These are phyloP conservation scores for Ictalurus furcatus DNA, from an alignment of 2,113 vertebrate species.

Conservation along the genomic window DNA sequence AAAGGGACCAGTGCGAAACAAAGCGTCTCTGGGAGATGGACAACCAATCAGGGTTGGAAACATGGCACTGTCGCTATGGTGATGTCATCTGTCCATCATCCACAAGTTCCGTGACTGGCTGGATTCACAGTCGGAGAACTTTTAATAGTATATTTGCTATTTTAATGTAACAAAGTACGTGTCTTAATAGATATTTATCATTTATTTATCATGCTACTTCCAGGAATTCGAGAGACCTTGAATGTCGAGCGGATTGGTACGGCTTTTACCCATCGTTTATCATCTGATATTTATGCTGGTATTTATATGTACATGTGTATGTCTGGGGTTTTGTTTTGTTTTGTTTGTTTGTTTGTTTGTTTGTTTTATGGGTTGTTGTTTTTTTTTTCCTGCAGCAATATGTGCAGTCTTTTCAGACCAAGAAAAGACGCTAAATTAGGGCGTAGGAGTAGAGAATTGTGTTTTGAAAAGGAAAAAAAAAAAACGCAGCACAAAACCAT, in stretches of 20 bases:
- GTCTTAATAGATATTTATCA: conserved; percentile 69
- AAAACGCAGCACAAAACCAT: conserved; percentile 40
- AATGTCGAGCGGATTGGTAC: conserved; percentile 52
- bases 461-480: conserved; percentile 7
- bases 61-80: conserved; percentile 42
- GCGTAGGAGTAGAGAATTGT: background rate
- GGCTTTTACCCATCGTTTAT: conserved; percentile 45
- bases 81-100: conserved; percentile 51
- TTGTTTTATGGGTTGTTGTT: background rate
- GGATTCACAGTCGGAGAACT: conserved; percentile 48
- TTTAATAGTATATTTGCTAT: conserved; percentile 56
- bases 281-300: conserved; percentile 54
- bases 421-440: conserved; percentile 43
- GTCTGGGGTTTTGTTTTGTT: background rate
- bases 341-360: conserved; percentile 2
- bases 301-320: conserved; percentile 50
- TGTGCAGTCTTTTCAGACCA: conserved; percentile 45
- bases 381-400: conserved; percentile 52
- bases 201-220: conserved; percentile 51
- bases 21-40: conserved; percentile 30
- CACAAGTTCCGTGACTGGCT: conserved; percentile 40
- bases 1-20: conserved; percentile 33
- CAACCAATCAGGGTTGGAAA: conserved; percentile 42
- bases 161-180: conserved; percentile 54
- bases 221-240: conserved; percentile 25